Evolutionary conservation across 2,888 invertebrate species (phyloP).

Genomic region (Limenitis camilla): DNA sequence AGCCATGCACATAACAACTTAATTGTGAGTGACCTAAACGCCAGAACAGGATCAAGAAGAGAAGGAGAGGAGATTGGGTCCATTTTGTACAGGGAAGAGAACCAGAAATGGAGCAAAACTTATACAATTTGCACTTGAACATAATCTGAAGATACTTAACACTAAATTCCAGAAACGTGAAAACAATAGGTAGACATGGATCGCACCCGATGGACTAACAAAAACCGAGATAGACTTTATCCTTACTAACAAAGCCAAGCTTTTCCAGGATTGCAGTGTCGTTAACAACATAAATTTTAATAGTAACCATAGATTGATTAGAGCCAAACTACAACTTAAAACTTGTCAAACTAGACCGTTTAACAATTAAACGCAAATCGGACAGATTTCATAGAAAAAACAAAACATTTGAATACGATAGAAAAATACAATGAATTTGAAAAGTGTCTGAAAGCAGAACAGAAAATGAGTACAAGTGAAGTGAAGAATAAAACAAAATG

Average conservation of each 20-base stretch:
- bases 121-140: conserved; percentile 11
- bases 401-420: not conserved
- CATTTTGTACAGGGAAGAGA: conserved; percentile 7
- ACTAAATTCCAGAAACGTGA: conserved; percentile 8
- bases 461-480: not conserved
- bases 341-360: too few species aligned
- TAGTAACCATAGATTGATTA: conserved; percentile 24
- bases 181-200: conserved; percentile 13
- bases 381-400: not conserved
- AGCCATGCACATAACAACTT: conserved; percentile 12
- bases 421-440: conserved; percentile 4
- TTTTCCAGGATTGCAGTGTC: conserved; percentile 12
- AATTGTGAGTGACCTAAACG: conserved; percentile 18
- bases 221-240: conserved; percentile 20
- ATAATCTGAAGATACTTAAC: conserved; percentile 10
- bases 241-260: conserved; percentile 10
- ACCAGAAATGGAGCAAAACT: conserved; percentile 13
- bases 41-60: conserved; percentile 5
- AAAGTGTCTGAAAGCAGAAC: not conserved
- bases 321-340: conserved; percentile 2
- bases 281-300: conserved; percentile 21
- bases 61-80: conserved; percentile 12
- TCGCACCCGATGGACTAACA: conserved; percentile 11
- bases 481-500: not conserved
- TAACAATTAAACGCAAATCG: too few species aligned